phyloP scores from a whole-genome alignment of 2,888 invertebrate genomes.

The Miltochrista miniata region DNA sequence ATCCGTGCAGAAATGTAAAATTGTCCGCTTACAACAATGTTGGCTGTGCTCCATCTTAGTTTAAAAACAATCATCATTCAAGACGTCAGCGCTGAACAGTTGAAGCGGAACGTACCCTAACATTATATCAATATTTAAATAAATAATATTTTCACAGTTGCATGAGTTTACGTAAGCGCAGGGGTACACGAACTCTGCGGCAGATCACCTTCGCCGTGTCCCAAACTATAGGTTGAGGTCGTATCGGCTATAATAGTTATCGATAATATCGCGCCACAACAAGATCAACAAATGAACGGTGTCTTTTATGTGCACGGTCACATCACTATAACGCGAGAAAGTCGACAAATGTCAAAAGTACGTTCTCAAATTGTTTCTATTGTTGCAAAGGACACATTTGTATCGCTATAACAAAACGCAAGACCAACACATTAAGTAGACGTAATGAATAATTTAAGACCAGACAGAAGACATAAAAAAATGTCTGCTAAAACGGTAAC shows the following conservation, averaged over 20 bases:
- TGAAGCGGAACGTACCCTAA: slow-evolving; percentile 37
- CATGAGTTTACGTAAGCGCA: slow-evolving; percentile 71
- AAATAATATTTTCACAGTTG: slow-evolving; percentile 65
- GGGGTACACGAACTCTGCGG: slow-evolving; percentile 69
- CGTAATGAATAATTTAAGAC: slow-evolving; percentile 7
- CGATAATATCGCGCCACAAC: slow-evolving; percentile 65
- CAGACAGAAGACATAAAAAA: neutral
- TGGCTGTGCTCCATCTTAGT: slow-evolving; percentile 32
- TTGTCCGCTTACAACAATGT: slow-evolving; percentile 19
- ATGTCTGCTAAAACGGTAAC: slow-evolving; percentile 4
- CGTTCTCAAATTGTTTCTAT: slow-evolving; percentile 33
- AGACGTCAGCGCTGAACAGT: slow-evolving; percentile 30
- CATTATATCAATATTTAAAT: slow-evolving; percentile 50
- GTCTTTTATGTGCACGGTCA: slow-evolving; percentile 40
- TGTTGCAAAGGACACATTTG: slow-evolving; percentile 19
- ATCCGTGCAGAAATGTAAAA: slow-evolving; percentile 24
- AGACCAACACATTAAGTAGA: slow-evolving; percentile 6
- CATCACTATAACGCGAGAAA: slow-evolving; percentile 45
- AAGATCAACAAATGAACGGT: slow-evolving; percentile 55
- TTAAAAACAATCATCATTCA: slow-evolving; percentile 32
- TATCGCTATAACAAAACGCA: slow-evolving; percentile 9
- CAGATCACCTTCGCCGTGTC: slow-evolving; percentile 74
- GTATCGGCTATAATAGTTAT: slow-evolving; percentile 71
- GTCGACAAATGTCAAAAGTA: slow-evolving; percentile 55
- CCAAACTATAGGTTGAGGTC: slow-evolving; percentile 78